Evolutionary conservation across 1,140 invertebrate genomes (phyloP).

Genomic region (Zaprionus davidi): DNA sequence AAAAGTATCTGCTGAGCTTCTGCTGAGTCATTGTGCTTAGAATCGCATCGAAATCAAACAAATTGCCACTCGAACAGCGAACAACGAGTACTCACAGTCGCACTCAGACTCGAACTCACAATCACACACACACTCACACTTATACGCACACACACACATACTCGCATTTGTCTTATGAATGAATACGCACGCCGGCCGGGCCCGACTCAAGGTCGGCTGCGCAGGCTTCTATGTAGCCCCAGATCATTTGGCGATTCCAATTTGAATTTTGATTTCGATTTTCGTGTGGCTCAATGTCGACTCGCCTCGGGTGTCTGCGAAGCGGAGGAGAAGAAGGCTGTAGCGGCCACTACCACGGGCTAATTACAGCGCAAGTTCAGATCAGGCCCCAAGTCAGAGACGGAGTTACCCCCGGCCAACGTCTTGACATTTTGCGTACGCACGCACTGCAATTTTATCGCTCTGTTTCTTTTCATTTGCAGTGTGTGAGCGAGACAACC

Average conservation of each 20-base stretch:
- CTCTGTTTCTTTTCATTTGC: not conserved
- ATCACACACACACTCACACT: constrained; percentile 2
- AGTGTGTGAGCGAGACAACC: not conserved
- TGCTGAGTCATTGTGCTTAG: constrained; percentile 63
- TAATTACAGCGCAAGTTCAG: constrained; percentile 10
- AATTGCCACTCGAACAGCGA: constrained; percentile 50
- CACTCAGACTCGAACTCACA: constrained; percentile 11
- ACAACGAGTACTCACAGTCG: constrained; percentile 6
- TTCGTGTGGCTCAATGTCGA: not conserved
- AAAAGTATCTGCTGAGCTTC: constrained; percentile 58
- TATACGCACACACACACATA: constrained; percentile 6
- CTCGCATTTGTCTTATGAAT: constrained; percentile 54
- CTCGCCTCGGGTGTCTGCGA: not conserved
- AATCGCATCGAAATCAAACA: constrained; percentile 33
- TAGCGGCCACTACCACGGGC: not conserved
- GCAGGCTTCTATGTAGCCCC: constrained; percentile 71
- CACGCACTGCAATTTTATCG: constrained; percentile 33
- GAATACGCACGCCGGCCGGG: constrained; percentile 47
- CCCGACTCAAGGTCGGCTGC: constrained; percentile 64
- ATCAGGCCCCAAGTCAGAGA: not conserved
- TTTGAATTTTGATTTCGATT: constrained; percentile 44
- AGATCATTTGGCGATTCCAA: constrained; percentile 50
- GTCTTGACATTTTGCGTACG: constrained; percentile 64
- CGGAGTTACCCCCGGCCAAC: constrained; percentile 3
- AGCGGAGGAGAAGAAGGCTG: not conserved